Evolutionary conservation across 2,797 vertebrate genomes (phyloP), one percentile per base, ranked within the genome.

Genomic region (Ctenosaura bakeri): DNA sequence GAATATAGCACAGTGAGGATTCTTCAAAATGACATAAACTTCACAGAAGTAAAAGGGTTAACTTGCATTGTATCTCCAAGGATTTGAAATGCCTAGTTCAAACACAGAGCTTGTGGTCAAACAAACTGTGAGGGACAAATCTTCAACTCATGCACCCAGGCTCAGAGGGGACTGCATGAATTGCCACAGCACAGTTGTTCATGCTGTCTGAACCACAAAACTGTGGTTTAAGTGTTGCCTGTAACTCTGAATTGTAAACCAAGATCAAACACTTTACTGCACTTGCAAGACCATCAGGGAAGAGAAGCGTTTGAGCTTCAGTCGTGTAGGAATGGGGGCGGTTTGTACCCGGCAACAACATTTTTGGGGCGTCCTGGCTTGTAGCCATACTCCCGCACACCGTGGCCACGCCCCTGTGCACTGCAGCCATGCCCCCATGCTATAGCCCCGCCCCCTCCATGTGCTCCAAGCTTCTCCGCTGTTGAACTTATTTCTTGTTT

Each of bases 11-110:
- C 6, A 29, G 32, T 50, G 35, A 50, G 26, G 29, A 66, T 22
- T 80, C 62, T 87, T 87, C 77, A 24, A 79, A 35, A 35, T 62
- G 74, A 78, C 78, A 87, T 24, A 29, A 69, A 84, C 29, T 32
- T 32, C 9, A 46, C 6, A 59, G 14, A 26, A 24, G 26, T 50
- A 29, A 77, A 38, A 77, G 74, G 74, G 20, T 8, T 14, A 77
- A 42, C 24, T 26, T 50, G 59, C 9, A 50, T 8, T 29, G 29
- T 26, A 1, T 50, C 22, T 9, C 46, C 46, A 71, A 71, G 32
- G 29, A 71, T 71, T 71, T 71, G 66, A 71, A 69, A 69, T 3
- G 12, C 6, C 29, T 69, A 2, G 66, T 69, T 69, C 66, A 69
- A 69, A n/a, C 66, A 32, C 9, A 71, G 16, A 32, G 29, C 29